Base-by-base conservation (phyloP, 2,888 invertebrate genomes). In the Erebia palarica region DNA sequence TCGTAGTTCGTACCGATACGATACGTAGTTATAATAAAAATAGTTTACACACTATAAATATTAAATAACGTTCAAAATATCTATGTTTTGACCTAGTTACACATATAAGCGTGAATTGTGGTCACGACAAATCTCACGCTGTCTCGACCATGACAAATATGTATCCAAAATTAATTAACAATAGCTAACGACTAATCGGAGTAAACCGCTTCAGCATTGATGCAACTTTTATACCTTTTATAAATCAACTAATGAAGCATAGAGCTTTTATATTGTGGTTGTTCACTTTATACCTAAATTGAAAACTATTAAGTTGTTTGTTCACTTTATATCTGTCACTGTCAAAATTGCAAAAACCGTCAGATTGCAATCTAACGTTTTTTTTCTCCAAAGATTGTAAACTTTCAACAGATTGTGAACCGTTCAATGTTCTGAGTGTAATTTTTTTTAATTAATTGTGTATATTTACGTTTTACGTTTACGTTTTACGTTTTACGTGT, bases 81-180 rank as follows among this genome's bases (percentile, higher is more conserved):
- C 14, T 21, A 13, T 59, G 14, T n/a, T 16, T 53, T 53, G 51
- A 16, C 27, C 14, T 9, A 36, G 58, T 59, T 59, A 59, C 42
- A 59, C n/a, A 60, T n/a, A 2, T 60, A 42, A 10, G 42, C 3
- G 42, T 60, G 42, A 42, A 42, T 60, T 9, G n/a, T 16, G 42
- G 59, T 60, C 42, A 42, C 36, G 42, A 16, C 14, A 67, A 68
- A 65, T 61, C 51, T 61, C 65, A 58, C 57, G 57, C 44, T 18
- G 18, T 42, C 42, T 66, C 9, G 36, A 42, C n/a, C 59, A 27
- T 27, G 42, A 14, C 49, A 51, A 51, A n/a, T 51, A 5, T 5
- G 13, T 11, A 47, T 58, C 58, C 14, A 14, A 69, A 61, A 44
- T 44, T n/a, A 42, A 18, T 44, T 61, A 9, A 8, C 13, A 36